Evolutionary conservation across 2,888 invertebrate genomes (phyloP).

Genomic region (Arrhopalites spinosus): DNA sequence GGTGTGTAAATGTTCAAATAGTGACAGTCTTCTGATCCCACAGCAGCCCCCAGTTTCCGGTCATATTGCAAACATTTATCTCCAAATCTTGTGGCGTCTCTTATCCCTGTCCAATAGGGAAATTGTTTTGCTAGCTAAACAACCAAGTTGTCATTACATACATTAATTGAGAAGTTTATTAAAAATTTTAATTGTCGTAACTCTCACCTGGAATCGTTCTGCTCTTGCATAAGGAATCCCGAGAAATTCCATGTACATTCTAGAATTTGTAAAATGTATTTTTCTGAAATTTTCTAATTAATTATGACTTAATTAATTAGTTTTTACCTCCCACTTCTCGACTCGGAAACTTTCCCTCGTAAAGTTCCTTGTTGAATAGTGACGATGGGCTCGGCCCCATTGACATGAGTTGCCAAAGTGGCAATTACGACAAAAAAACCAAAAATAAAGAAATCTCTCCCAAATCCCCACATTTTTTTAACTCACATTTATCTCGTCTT

Average conservation of each 20-base stretch:
- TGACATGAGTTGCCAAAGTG: neutral
- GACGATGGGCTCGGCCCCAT: conserved; percentile 33
- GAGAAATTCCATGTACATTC: conserved; percentile 36
- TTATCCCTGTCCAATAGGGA: conserved; percentile 41
- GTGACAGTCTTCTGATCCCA: conserved; percentile 47
- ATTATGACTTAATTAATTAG: no score
- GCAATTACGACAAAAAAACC: neutral
- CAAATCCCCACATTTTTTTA: no score
- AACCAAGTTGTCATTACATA: no score
- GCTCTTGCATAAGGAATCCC: conserved; percentile 48
- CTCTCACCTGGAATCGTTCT: conserved; percentile 42
- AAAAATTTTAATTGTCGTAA: neutral
- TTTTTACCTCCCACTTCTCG: conserved; percentile 39
- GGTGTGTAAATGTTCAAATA: conserved; percentile 46
- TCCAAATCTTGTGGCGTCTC: conserved; percentile 45
- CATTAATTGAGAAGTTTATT: no score
- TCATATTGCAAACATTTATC: conserved; percentile 43
- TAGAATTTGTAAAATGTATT: no score
- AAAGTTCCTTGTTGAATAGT: conserved; percentile 40
- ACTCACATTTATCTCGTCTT: no score
- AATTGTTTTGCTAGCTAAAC: no score
- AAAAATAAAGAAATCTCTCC: no score
- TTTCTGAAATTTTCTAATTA: no score
- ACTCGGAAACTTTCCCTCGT: conserved; percentile 37
- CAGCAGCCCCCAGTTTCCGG: conserved; percentile 25